phyloP scores from a whole-genome alignment of 2,797 vertebrate species.

The Enteromius afrohamiltoni region DNA sequence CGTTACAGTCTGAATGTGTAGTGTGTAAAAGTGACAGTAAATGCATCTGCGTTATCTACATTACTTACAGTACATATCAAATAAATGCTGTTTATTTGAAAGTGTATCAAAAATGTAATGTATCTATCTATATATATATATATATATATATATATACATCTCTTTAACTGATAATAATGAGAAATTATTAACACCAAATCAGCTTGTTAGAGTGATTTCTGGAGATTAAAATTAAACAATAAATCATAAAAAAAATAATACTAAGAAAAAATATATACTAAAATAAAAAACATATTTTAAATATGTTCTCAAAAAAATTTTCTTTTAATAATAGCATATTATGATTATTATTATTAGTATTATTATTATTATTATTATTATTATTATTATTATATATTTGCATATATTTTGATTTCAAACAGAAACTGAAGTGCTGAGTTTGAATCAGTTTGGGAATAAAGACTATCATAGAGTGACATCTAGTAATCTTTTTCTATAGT shows the following conservation, averaged over 20 bases:
- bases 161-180: neutral
- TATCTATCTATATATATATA: too few relatives aligned
- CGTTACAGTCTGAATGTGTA: neutral
- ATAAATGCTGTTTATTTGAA: neutral
- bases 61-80: neutral
- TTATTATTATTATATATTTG: neutral
- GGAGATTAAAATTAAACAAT: neutral
- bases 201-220: neutral
- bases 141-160: neutral
- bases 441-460: neutral
- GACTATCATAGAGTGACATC: slow-evolving; percentile 59
- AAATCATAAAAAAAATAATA: too few relatives aligned
- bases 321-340: neutral
- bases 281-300: neutral
- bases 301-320: neutral
- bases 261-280: too few relatives aligned
- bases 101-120: too few relatives aligned
- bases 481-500: slow-evolving; percentile 67
- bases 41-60: neutral
- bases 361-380: neutral
- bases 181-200: neutral
- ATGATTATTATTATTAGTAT: neutral
- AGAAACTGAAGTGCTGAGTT: neutral
- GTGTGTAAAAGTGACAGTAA: neutral
- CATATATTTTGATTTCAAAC: neutral